Conservation (phyloP, 2,797 vertebrate species). For the Taenioides sp. region DNA sequence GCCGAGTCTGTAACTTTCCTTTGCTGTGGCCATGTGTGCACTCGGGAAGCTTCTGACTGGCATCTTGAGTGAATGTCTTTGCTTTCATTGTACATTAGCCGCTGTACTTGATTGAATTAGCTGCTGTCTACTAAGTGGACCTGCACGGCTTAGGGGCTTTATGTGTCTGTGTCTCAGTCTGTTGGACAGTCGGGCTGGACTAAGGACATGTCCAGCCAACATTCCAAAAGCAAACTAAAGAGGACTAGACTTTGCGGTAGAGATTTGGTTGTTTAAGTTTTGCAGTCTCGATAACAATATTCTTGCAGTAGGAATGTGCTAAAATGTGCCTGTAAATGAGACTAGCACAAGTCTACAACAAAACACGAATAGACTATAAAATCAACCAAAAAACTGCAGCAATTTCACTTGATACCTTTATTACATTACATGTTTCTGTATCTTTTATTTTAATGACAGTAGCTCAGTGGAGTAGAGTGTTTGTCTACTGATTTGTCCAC, state of each 20-base stretch:
- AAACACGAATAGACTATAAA: too few species aligned
- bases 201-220: slow-evolving; percentile 26
- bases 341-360: too few species aligned
- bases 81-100: slow-evolving; percentile 71
- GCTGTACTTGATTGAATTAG: slow-evolving; percentile 66
- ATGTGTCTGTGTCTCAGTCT: slow-evolving; percentile 12
- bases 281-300: too few species aligned
- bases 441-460: too few species aligned
- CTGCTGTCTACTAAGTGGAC: slow-evolving; percentile 63
- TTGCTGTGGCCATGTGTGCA: slow-evolving; percentile 13
- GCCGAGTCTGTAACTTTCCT: slow-evolving; percentile 49
- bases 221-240: slow-evolving; percentile 23
- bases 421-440: too few species aligned
- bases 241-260: not conserved
- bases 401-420: too few species aligned
- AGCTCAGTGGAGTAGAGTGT: too few species aligned
- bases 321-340: too few species aligned
- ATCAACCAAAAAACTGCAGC: too few species aligned
- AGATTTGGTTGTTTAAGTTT: too few species aligned
- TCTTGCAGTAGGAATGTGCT: too few species aligned
- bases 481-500: too few species aligned
- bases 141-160: slow-evolving; percentile 55
- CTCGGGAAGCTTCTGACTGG: slow-evolving; percentile 51
- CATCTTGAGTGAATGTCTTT: slow-evolving; percentile 56
- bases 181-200: slow-evolving; percentile 7